Conservation (phyloP, 2,888 invertebrate genomes). For the Sclerodermus sp. region DNA sequence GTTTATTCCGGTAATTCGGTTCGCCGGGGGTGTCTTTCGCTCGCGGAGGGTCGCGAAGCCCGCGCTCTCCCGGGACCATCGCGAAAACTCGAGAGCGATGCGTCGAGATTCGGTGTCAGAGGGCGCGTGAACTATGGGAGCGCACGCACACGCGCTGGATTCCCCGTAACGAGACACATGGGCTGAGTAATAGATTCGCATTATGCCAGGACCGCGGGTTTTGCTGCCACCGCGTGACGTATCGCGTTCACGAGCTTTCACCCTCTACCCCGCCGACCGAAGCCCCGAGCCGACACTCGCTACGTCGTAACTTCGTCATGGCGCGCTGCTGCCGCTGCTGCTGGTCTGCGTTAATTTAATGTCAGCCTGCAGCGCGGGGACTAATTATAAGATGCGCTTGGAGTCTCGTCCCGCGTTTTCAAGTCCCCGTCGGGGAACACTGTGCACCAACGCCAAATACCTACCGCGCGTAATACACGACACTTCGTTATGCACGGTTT, state of each 20-base stretch:
- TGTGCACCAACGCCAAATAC: too few relatives aligned
- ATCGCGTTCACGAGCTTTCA: slow-evolving; percentile 25
- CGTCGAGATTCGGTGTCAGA: too few relatives aligned
- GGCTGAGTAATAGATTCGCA: slow-evolving; percentile 48
- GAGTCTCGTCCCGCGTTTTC: background rate
- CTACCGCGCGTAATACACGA: too few relatives aligned
- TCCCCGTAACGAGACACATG: slow-evolving; percentile 39
- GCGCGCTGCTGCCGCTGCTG: background rate
- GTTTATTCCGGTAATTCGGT: too few relatives aligned
- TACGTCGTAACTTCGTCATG: slow-evolving; percentile 13
- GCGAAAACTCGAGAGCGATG: too few relatives aligned
- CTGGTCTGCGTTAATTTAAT: slow-evolving; percentile 23
- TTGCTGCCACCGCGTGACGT: slow-evolving; percentile 38
- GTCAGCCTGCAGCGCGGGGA: slow-evolving; percentile 9
- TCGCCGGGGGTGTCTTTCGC: too few relatives aligned
- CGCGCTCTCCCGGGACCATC: too few relatives aligned
- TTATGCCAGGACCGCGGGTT: slow-evolving; percentile 36
- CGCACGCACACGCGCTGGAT: slow-evolving; percentile 3
- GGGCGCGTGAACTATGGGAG: too few relatives aligned
- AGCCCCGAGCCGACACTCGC: background rate
- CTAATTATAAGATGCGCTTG: slow-evolving; percentile 20
- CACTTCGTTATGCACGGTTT: too few relatives aligned
- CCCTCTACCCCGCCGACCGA: background rate
- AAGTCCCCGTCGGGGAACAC: too few relatives aligned
- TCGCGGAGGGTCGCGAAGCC: too few relatives aligned